These are phyloP conservation scores for Glareola pratincola DNA, from an alignment of 2,113 vertebrate genomes.

Conservation along the genomic window DNA sequence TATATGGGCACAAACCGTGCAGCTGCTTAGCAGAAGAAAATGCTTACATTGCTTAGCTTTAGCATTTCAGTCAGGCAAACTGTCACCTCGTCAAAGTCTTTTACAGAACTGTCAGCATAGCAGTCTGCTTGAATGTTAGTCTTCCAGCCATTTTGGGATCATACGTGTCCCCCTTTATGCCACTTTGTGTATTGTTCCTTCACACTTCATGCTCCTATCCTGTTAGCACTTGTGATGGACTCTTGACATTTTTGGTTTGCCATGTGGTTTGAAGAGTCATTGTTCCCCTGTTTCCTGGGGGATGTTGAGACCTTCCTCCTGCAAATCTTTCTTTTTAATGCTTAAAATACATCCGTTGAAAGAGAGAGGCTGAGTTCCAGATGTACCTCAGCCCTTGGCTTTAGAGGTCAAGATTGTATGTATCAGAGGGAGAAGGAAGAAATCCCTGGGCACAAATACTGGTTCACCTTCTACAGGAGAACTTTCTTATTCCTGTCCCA, in stretches of 20 bases:
- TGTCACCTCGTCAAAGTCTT: constrained; percentile 36
- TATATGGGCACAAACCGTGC: background rate
- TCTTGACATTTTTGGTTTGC: constrained; percentile 12
- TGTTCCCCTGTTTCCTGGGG: background rate
- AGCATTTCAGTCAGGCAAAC: constrained; percentile 22
- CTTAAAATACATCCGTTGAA: background rate
- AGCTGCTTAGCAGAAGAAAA: background rate
- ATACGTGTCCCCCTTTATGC: constrained; percentile 4
- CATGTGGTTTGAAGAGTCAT: background rate
- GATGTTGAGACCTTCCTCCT: background rate
- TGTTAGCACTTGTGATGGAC: constrained; percentile 1
- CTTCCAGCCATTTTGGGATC: constrained; percentile 24
- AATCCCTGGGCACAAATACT: background rate
- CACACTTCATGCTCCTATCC: background rate
- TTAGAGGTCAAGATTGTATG: background rate
- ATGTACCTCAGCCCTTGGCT: background rate
- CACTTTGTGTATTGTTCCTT: background rate
- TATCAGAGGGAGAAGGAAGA: background rate
- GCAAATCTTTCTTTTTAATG: background rate
- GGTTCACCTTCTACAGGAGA: background rate
- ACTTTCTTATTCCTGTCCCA: background rate
- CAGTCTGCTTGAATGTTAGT: constrained; percentile 1
- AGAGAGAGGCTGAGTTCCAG: background rate
- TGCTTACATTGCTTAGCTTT: background rate
- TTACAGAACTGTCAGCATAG: constrained; percentile 1